Base-by-base conservation (phyloP, 2,113 vertebrate genomes). In the Pseudopipra pipra region DNA sequence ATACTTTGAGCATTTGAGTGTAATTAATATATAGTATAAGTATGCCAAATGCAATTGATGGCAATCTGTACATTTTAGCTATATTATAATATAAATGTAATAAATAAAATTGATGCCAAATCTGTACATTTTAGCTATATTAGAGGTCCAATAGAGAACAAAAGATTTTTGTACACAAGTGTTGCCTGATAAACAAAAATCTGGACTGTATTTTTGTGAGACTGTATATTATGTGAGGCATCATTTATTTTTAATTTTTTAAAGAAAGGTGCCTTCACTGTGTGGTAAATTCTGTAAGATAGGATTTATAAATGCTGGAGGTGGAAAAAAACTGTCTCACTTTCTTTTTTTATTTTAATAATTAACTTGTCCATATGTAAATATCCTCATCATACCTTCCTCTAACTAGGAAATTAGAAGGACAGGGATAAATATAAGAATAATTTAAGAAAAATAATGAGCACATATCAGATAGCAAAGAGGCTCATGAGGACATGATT, bases 291-390 rank as follows among this genome's bases (percentile, higher is more conserved):
- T 77, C 70, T 77, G 7, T 6, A 59, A 84, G 13, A 81, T 17
- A 5, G 0, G 9, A 39, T 49, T 39, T 63, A 44, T 23, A 75
- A n/a, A 67, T 67, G 62, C 54, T 67, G 2, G 9, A 31, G 19
- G 24, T 8, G 18, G 19, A 21, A 52, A 70, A 41, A 25, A 51
- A 9, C 1, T 2, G 2, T 73, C 6, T 28, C 5, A 10, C 3
- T 80, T 87, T 22, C 5, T 33, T 66, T 70, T 62, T 61, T 73
- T 56, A 6, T 72, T 77, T 63, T 44, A 77, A 47, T 30, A 62
- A 44, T 27, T 58, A 68, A n/a, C 2, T 21, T 89, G 25, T 41
- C 16, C 1, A 8, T 59, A 30, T 59, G 84, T 12, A 81, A 85
- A 87, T 67, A 51, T 23, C 4, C 5, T 78, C 22, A 47, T 14